Evolutionary conservation across 2,113 vertebrate species (phyloP).

Genomic region (Athene noctua): DNA sequence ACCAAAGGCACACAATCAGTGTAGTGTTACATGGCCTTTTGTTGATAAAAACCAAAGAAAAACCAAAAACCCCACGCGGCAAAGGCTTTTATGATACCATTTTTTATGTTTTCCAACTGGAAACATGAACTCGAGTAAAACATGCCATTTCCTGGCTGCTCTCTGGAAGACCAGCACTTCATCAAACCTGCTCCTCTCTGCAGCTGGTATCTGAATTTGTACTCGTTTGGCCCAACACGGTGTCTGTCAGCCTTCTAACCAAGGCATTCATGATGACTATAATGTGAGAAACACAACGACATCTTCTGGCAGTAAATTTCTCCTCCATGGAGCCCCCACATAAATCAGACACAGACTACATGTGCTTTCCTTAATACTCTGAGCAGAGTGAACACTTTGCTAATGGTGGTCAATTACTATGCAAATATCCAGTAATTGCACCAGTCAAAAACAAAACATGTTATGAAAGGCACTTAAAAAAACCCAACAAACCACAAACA

Average conservation of each 20-base stretch:
- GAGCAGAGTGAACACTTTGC: neutral
- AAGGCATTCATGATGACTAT: neutral
- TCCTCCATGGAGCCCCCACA: neutral
- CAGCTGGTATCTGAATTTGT: neutral
- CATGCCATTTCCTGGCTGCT: neutral
- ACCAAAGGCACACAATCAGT: neutral
- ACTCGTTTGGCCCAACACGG: neutral
- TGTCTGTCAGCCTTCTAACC: neutral
- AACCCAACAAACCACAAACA: neutral
- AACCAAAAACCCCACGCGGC: fast-evolving
- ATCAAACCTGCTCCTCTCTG: neutral
- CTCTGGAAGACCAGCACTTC: neutral
- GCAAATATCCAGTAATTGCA: conserved; percentile 56
- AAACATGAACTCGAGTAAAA: neutral
- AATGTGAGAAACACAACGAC: neutral
- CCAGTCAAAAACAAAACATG: conserved; percentile 37
- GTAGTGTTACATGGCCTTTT: neutral
- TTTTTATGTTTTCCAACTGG: neutral
- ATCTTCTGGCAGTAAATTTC: neutral
- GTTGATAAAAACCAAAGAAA: neutral
- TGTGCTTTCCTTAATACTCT: neutral
- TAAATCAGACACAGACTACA: neutral
- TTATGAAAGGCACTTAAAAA: neutral
- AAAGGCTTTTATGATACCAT: neutral
- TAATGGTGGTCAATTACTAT: conserved; percentile 47